Conservation (phyloP, 2,888 invertebrate genomes). For the Noctua pronuba region DNA sequence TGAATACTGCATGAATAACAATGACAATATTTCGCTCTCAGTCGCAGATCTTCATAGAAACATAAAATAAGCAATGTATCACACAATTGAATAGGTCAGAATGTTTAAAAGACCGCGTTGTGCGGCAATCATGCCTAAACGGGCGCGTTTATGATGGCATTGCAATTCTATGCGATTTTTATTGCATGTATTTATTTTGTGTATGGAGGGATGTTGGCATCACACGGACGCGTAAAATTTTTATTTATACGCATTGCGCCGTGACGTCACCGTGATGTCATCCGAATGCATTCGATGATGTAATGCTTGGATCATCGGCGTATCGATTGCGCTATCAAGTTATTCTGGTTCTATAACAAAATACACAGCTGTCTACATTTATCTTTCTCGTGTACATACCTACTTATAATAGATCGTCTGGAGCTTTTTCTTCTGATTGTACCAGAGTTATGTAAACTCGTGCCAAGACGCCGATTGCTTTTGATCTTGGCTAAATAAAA, state of each 20-base stretch:
- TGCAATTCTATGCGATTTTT: constrained; percentile 75
- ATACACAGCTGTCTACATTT: constrained; percentile 48
- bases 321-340: constrained; percentile 49
- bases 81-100: constrained; percentile 65
- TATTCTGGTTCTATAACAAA: constrained; percentile 47
- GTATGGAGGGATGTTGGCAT: constrained; percentile 74
- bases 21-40: constrained; percentile 38
- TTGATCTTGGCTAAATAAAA: constrained; percentile 58
- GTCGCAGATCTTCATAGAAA: constrained; percentile 40
- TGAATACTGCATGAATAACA: constrained; percentile 32
- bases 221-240: constrained; percentile 58
- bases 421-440: constrained; percentile 54
- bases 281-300: constrained; percentile 75
- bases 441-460: constrained; percentile 50
- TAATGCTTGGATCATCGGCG: constrained; percentile 76
- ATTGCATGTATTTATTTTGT: constrained; percentile 72
- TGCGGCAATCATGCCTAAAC: constrained; percentile 79
- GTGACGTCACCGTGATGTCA: constrained; percentile 75
- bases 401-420: constrained; percentile 55
- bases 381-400: constrained; percentile 35
- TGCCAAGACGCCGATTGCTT: constrained; percentile 62
- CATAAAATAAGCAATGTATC: constrained; percentile 58
- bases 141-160: constrained; percentile 72
- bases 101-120: constrained; percentile 60
- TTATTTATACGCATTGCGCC: constrained; percentile 75